Base-by-base conservation (phyloP, 2,113 vertebrate genomes). In the Plestiodon gilberti region DNA sequence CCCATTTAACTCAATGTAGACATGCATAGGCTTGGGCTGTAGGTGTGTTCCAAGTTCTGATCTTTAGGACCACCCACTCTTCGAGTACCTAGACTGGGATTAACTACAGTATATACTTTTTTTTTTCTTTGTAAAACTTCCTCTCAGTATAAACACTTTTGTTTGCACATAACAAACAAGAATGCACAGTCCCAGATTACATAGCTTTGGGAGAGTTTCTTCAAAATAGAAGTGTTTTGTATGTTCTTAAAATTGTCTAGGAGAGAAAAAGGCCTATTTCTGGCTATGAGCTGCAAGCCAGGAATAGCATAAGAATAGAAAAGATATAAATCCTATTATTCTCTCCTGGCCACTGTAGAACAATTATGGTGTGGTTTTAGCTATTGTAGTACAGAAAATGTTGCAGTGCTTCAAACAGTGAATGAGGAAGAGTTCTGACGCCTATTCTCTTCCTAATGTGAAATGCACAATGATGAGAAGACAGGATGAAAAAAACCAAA, bases 381-480 rank as follows among this genome's bases (percentile, higher is more conserved):
- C 86, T 74, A 93, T 52, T 83, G 83, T 78, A 90, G 59, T 59
- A 23, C 59, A 82, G 30, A 90, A 88, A 85, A 91, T 86, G 90
- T 90, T 88, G 52, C 86, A 86, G 89, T 87, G 73, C 81, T 92
- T 93, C 85, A 82, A 90, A 91, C 80, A 33, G 73, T 81, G 89
- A 79, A 84, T 90, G 74, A 88, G 65, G 70, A 55, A 52, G 70
- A 87, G 78, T 87, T 87, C 70, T 81, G 76, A 93, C 92, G 90
- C 11, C 22, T 87, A 81, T 93, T 94, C 84, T 93, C 89, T 89
- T 89, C 81, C 40, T 70, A 82, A 74, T 85, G 89, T 91, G 80
- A 93, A 94, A 92, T 81, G 83, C 93, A 87, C 71, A 91, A 88
- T 87, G 71, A 84, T 79, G 89, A 85, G 89, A 92, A 88, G 89